Percentiles rank a stretch among this genome's conserved stretches.
phyloP scores from a whole-genome alignment of 2,888 invertebrate genomes.

The Nymphalis polychloros region DNA sequence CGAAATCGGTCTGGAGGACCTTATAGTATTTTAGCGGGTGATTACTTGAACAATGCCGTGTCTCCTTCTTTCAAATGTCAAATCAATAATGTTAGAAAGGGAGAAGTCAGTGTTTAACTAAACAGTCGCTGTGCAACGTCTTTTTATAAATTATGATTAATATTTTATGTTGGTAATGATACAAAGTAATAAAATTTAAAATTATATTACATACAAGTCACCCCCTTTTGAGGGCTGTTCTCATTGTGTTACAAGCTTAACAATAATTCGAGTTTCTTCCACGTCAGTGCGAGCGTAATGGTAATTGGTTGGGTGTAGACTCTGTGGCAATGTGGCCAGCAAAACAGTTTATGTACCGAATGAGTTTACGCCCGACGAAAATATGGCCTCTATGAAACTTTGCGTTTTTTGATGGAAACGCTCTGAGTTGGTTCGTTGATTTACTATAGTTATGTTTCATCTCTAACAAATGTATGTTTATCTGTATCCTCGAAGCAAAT shows the following conservation, averaged over 20 bases:
- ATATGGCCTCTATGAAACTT: conserved; percentile 1
- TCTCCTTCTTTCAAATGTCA: no score
- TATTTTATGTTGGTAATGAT: no score
- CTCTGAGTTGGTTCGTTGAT: background rate
- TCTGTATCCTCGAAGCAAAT: no score
- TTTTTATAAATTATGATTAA: no score
- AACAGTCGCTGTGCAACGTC: no score
- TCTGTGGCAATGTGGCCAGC: conserved; percentile 39
- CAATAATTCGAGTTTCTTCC: conserved; percentile 69
- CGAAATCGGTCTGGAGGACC: no score
- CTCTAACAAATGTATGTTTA: background rate
- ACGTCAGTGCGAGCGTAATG: conserved; percentile 63
- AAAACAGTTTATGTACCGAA: conserved; percentile 47
- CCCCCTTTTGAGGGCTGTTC: conserved; percentile 11
- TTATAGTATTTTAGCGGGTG: no score
- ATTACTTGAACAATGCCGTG: no score
- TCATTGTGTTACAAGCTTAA: conserved; percentile 41
- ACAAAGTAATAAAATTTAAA: background rate
- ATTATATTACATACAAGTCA: background rate
- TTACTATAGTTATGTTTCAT: background rate
- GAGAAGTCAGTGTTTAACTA: no score
- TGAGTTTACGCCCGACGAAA: conserved; percentile 12
- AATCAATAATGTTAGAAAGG: no score
- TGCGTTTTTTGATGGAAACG: background rate
- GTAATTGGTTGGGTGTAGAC: conserved; percentile 71